phyloP scores from a whole-genome alignment of 2,797 vertebrate genomes.

The Sparidentex hasta region DNA sequence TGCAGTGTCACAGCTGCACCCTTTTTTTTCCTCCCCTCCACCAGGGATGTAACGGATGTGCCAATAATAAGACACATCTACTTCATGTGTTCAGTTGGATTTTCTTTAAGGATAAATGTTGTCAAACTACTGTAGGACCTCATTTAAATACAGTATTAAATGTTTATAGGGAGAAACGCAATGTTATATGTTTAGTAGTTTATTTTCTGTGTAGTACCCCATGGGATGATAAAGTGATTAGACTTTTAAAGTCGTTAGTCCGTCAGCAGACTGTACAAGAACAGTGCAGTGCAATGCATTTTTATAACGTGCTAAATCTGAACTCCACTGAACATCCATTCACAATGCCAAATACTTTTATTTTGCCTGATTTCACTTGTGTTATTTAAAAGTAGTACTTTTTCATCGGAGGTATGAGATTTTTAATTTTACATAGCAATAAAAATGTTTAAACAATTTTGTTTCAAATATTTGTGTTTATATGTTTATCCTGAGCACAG shows the following conservation, averaged over 20 bases:
- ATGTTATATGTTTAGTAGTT: constrained; percentile 68
- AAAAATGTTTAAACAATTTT: constrained; percentile 82
- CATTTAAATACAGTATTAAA: constrained; percentile 64
- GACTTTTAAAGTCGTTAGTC: constrained; percentile 47
- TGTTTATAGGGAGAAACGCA: constrained; percentile 62
- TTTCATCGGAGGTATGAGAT: constrained; percentile 76
- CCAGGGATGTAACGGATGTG: constrained; percentile 75
- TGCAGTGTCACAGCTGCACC: constrained; percentile 71
- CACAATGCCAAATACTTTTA: constrained; percentile 81
- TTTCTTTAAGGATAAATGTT: constrained; percentile 65
- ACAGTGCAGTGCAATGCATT: constrained; percentile 40
- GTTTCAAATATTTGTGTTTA: constrained; percentile 1
- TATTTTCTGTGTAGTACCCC: constrained; percentile 54
- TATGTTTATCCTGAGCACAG: neutral
- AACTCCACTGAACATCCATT: constrained; percentile 48
- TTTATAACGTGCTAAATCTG: constrained; percentile 63
- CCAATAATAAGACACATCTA: constrained; percentile 77
- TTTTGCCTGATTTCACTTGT: constrained; percentile 75
- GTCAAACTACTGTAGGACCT: constrained; percentile 68
- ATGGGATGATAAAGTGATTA: constrained; percentile 33
- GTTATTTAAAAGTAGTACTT: constrained; percentile 76
- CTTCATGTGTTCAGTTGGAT: constrained; percentile 68
- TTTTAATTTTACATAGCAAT: constrained; percentile 89
- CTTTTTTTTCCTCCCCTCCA: constrained; percentile 55
- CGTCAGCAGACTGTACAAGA: constrained; percentile 26